A percentile compares a stretch with the other conserved stretches of the same genome.
These are phyloP conservation scores for Lithobates sylvaticus DNA, from an alignment of 2,797 vertebrate genomes.

Conservation along the genomic window DNA sequence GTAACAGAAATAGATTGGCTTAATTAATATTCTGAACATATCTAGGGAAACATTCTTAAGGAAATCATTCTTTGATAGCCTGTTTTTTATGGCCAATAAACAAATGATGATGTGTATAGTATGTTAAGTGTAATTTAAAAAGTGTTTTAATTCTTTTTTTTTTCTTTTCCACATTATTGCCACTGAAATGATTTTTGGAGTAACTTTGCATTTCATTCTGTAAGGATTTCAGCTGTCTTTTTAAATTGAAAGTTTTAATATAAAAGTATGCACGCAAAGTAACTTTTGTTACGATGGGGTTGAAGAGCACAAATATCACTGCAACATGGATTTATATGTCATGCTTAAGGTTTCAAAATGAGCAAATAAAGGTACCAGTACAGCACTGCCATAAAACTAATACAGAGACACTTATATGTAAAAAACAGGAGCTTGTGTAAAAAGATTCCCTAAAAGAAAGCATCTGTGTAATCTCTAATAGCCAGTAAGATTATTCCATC, in stretches of 20 bases:
- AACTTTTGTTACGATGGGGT: background rate
- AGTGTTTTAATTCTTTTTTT: background rate
- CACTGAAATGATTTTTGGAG: background rate
- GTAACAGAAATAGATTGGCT: constrained; percentile 91
- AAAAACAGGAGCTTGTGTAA: too few species aligned
- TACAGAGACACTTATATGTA: too few species aligned
- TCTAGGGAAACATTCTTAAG: constrained; percentile 87
- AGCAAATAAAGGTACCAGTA: background rate
- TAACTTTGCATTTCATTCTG: background rate
- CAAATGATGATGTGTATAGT: constrained; percentile 48
- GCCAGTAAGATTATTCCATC: too few species aligned
- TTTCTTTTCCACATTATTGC: background rate
- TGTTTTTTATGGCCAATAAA: constrained; percentile 58
- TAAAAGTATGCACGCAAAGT: background rate
- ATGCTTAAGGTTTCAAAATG: background rate
- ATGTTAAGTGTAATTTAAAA: background rate
- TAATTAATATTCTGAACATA: constrained; percentile 99
- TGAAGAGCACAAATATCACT: constrained; percentile 2
- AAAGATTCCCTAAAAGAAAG: too few species aligned
- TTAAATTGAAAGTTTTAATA: background rate
- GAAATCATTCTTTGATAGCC: constrained; percentile 85
- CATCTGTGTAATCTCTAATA: too few species aligned
- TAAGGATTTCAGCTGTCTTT: background rate
- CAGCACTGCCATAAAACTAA: background rate
- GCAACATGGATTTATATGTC: constrained; percentile 8